A percentile compares a stretch with the other conserved stretches of the same genome.
Conservation (phyloP, 1,140 invertebrate genomes). For the Camponotus pennsylvanicus region DNA sequence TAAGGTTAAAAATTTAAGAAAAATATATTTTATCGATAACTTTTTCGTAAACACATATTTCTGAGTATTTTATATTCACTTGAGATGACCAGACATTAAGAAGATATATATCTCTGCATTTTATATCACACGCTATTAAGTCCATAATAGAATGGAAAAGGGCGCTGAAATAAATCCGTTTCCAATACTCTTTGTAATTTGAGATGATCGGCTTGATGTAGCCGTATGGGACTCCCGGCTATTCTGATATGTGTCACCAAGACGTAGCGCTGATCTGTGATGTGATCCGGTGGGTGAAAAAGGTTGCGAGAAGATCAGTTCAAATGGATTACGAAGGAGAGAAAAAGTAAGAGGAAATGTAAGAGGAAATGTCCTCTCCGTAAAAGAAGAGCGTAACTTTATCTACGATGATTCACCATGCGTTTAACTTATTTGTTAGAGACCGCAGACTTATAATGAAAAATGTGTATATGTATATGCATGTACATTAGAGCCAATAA, state of each 20-base stretch:
- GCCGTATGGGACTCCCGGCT: constrained; percentile 65
- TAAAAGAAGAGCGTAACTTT: constrained; percentile 48
- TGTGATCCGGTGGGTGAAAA: constrained; percentile 71
- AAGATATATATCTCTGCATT: constrained; percentile 27
- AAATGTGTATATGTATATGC: not conserved
- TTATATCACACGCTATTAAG: constrained; percentile 67
- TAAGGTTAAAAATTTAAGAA: not conserved
- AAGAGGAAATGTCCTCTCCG: constrained; percentile 34
- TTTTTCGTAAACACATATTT: not conserved
- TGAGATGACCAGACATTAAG: not conserved
- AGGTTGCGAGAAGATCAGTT: constrained; percentile 66
- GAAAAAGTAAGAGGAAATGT: constrained; percentile 50
- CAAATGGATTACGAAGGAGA: constrained; percentile 68
- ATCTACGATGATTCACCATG: constrained; percentile 26
- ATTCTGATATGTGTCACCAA: constrained; percentile 72
- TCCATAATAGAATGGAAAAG: constrained; percentile 73
- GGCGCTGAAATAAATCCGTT: constrained; percentile 81
- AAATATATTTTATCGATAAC: constrained; percentile 7
- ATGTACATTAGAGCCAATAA: too few species aligned
- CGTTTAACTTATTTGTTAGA: constrained; percentile 34
- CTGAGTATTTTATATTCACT: constrained; percentile 9
- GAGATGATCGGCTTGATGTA: constrained; percentile 80
- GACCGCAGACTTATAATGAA: not conserved
- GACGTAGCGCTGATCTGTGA: constrained; percentile 70
- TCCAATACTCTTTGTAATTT: constrained; percentile 83